Evolutionary conservation across 1,140 invertebrate genomes (phyloP), one percentile per base, ranked within the genome.

Genomic region (Pseudomyrmex sp.): DNA sequence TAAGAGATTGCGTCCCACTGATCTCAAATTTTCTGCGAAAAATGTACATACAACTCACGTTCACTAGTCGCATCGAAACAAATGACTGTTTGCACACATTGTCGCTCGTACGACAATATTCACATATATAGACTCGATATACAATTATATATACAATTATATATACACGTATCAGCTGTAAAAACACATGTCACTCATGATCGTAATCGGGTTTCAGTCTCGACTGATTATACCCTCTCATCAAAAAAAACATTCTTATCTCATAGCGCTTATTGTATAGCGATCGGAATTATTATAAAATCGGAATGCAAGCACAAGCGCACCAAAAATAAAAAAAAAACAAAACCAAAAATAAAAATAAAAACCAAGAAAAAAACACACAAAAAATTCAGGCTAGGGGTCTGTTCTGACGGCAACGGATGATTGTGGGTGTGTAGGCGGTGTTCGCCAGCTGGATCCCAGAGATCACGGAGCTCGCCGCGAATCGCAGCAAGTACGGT

Each of bases 391-490:
- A 90, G 89, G 91, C 85, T 91, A 90, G 91, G 90, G 87, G 80
- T 90, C 89, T 91, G 90, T 91, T 94, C 91, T 93, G 90, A 94
- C 91, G 93, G 92, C 91, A 93, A 92, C 90, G 93, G 91, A 93
- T 94, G 91, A 94, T 94, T 95, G 94, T 95, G 94, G 93, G 95
- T 95, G 96, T 96, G 94, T 97, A 98, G 97, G 98, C 97, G 96
- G 97, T 99, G 96, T 99, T 99, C 97, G 98, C 98, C 96, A 99
- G 98, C 96, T 99, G 98, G 97, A 98, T 99, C 95, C 98, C 98
- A 95, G 98, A 99, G 97, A 99, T 99, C 96, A 98, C 98, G 95
- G 98, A 99, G 96, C 97, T 99, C 95, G 97, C 98, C 95, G 98
- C 98, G 95, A 98, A 98, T 96, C 97, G 98, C 95, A 97, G 98